Percentiles rank a stretch among this genome's conserved stretches.
Conservation (phyloP, 2,888 invertebrate genomes). For the Acronicta aceris region DNA sequence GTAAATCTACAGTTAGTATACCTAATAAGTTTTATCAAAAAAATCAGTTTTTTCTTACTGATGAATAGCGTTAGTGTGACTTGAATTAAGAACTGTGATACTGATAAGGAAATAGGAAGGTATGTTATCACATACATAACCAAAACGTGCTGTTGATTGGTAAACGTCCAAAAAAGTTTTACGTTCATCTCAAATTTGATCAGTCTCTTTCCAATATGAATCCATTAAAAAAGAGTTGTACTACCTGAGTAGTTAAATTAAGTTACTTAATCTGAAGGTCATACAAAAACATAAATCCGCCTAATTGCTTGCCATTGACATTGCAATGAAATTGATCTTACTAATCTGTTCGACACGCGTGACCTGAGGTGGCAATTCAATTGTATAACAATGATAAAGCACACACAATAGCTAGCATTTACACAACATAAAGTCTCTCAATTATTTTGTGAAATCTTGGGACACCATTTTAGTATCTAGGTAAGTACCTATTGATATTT, state of each 20-base stretch:
- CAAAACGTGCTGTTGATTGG: too few species aligned
- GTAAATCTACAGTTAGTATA: background rate
- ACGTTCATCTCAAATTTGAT: background rate
- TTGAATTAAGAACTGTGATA: too few species aligned
- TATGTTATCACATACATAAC: too few species aligned
- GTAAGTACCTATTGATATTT: too few species aligned
- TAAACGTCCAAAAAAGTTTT: background rate
- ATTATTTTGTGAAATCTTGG: constrained; percentile 17
- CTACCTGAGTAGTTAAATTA: too few species aligned
- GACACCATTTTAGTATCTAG: too few species aligned
- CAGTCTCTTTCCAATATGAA: too few species aligned
- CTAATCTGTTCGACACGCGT: constrained; percentile 33
- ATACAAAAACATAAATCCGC: background rate
- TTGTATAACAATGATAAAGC: constrained; percentile 31
- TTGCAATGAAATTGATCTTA: constrained; percentile 25
- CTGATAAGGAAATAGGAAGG: too few species aligned
- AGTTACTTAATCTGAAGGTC: constrained; percentile 10
- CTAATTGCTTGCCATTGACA: constrained; percentile 39
- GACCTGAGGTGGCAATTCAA: constrained; percentile 27
- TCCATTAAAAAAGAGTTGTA: too few species aligned
- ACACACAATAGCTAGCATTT: constrained; percentile 41
- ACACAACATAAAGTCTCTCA: constrained; percentile 12
- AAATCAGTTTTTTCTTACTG: background rate
- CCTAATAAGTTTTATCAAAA: background rate
- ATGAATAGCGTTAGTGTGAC: too few species aligned